Conservation (phyloP, 2,888 invertebrate genomes). For the Drosophila melanocephala region DNA sequence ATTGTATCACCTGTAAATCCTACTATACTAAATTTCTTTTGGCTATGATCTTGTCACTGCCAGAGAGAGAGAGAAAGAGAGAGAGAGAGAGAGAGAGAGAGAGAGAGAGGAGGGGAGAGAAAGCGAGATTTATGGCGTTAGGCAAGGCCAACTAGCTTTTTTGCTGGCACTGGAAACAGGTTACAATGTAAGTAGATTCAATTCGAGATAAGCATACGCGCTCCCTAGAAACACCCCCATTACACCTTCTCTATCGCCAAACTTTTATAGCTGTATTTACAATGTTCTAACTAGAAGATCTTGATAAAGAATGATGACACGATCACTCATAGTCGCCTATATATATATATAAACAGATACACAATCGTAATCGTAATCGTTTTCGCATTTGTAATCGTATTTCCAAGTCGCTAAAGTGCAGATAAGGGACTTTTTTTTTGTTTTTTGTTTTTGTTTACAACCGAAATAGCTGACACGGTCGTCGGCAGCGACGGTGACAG, state of each 20-base stretch:
- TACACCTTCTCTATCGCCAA: background rate
- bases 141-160: conserved; percentile 43
- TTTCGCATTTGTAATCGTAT: conserved; percentile 21
- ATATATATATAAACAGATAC: background rate
- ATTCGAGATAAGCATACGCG: conserved; percentile 57
- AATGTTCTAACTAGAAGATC: conserved; percentile 26
- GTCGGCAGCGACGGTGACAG: conserved; percentile 23
- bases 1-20: background rate
- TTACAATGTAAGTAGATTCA: conserved; percentile 65
- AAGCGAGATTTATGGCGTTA: conserved; percentile 3
- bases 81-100: background rate
- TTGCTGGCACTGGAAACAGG: conserved; percentile 49
- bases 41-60: conserved; percentile 18
- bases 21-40: conserved; percentile 30
- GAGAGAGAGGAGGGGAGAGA: background rate
- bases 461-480: conserved; percentile 23
- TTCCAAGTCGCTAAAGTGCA: conserved; percentile 7
- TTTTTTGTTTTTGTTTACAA: conserved; percentile 62
- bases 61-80: background rate
- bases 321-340: conserved; percentile 20
- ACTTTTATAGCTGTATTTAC: conserved; percentile 7
- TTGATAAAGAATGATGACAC: conserved; percentile 42
- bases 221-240: conserved; percentile 4
- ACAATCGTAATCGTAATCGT: conserved; percentile 13
- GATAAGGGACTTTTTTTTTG: conserved; percentile 51